These are phyloP conservation scores for Ctenomys sociabilis DNA, from an alignment of 2,113 vertebrate genomes.

Conservation along the genomic window DNA sequence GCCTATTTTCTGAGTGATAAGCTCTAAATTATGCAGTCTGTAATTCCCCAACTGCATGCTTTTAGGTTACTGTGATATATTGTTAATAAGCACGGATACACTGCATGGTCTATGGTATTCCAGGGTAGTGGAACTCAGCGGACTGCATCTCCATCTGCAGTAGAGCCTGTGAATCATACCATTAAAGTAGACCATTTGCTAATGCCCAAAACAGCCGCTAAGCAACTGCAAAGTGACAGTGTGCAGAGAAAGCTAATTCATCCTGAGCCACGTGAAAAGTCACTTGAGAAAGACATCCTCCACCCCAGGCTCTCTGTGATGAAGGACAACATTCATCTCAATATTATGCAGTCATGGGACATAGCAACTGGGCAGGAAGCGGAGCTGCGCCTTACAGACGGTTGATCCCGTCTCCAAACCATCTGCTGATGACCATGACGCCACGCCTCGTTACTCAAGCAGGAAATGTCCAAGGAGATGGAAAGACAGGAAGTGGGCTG, in stretches of 20 bases:
- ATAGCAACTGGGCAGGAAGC: constrained; percentile 51
- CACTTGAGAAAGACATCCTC: constrained; percentile 19
- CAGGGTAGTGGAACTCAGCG: background rate
- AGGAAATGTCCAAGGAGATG: background rate
- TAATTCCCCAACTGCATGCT: background rate
- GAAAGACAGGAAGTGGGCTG: background rate
- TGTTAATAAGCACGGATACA: background rate
- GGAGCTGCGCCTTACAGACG: constrained; percentile 44
- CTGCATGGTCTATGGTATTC: background rate
- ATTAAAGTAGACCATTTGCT: background rate
- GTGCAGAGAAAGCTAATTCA: background rate
- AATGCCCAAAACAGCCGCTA: background rate
- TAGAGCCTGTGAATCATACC: background rate
- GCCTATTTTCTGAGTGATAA: background rate
- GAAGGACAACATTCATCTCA: constrained; percentile 5
- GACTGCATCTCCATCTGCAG: background rate
- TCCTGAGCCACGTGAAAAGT: constrained; percentile 44
- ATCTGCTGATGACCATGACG: background rate
- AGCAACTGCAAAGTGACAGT: background rate
- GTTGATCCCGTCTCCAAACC: constrained; percentile 15
- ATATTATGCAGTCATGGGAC: constrained; percentile 45
- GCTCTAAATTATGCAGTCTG: background rate
- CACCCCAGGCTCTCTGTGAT: constrained; percentile 14
- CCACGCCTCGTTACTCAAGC: background rate
- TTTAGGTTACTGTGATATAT: too few species aligned